Conservation (phyloP, 2,888 invertebrate genomes). For the Coelinius sp. region DNA sequence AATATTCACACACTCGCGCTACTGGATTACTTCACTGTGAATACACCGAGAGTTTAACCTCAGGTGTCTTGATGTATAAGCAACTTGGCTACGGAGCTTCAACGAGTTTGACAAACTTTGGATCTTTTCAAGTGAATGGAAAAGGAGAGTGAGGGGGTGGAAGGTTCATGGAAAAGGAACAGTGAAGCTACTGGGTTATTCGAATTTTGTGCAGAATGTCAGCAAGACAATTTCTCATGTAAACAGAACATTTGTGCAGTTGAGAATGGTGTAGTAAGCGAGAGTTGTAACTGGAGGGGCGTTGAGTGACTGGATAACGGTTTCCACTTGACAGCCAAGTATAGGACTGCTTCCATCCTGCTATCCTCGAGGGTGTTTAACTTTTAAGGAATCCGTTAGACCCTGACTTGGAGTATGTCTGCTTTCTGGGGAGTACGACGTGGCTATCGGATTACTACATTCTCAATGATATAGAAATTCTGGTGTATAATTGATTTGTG, state of each 20-base stretch:
- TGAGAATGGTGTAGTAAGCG: neutral
- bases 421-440: neutral
- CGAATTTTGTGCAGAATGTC: slow-evolving; percentile 35
- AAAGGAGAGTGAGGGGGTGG: neutral
- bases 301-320: slow-evolving; percentile 57
- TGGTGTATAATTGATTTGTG: no score
- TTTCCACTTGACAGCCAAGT: slow-evolving; percentile 52
- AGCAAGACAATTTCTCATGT: slow-evolving; percentile 36
- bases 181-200: slow-evolving; percentile 26
- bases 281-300: slow-evolving; percentile 31
- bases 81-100: slow-evolving; percentile 28
- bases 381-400: slow-evolving; percentile 26
- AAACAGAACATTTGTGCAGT: slow-evolving; percentile 47
- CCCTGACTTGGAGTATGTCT: neutral
- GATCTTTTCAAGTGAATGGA: slow-evolving; percentile 15
- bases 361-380: slow-evolving; percentile 29
- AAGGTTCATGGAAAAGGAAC: neutral
- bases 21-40: slow-evolving; percentile 23
- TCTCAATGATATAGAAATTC: neutral
- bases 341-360: slow-evolving; percentile 1
- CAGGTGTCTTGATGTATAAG: slow-evolving; percentile 18
- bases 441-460: neutral
- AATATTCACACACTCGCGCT: slow-evolving; percentile 15
- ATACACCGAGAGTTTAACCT: neutral
- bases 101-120: slow-evolving; percentile 38